Base-by-base conservation (phyloP, 2,797 vertebrate genomes). In the Pangasius larnaudii region DNA sequence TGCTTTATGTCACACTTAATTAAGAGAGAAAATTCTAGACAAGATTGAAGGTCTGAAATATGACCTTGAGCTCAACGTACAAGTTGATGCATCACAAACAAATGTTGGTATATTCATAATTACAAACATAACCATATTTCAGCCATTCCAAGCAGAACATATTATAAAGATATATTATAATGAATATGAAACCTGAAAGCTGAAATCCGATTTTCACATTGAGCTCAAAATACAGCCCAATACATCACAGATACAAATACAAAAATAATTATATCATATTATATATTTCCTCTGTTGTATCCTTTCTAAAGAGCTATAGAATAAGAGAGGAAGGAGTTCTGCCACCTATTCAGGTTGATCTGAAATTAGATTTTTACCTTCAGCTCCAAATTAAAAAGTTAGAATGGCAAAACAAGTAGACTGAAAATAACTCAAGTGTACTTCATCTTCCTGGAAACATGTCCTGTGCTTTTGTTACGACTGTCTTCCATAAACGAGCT, bases 341-440 rank as follows among this genome's bases (percentile, higher is more conserved):
- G 3, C 5, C 33, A 59, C 33, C 61, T 27, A 63, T 46, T 82
- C 77, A 79, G 9, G 6, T 63, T 42, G 3, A 81, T 36, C 79
- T 42, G 22, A 81, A 61, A 53, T 78, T 36, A 33, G 0, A 5
- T 49, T 49, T 65, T 83, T 30, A 65, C 80, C 27, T 83, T 83
- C 39, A 83, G 27, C 58, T 63, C 6, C 2, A n/a, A 63, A 83
- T 63, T 83, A 83, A 83, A 83, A 65, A n/a, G n/a, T 65, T 65
- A 13, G 2, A 56, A 78, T 78, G 13, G 27, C 46, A n/a, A 53
- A 77, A n/a, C 24, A 18, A 8, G 27, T 30, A 53, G 27, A 18
- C 14, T 49, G 49, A 30, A 77, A 51, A 77, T 51, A 36, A 22
- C 4, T 56, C 14, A 7, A 30, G 53, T 5, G 33, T 39, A 80